phyloP scores from a whole-genome alignment of 2,888 invertebrate species.

The Drosophila hamatofila region DNA sequence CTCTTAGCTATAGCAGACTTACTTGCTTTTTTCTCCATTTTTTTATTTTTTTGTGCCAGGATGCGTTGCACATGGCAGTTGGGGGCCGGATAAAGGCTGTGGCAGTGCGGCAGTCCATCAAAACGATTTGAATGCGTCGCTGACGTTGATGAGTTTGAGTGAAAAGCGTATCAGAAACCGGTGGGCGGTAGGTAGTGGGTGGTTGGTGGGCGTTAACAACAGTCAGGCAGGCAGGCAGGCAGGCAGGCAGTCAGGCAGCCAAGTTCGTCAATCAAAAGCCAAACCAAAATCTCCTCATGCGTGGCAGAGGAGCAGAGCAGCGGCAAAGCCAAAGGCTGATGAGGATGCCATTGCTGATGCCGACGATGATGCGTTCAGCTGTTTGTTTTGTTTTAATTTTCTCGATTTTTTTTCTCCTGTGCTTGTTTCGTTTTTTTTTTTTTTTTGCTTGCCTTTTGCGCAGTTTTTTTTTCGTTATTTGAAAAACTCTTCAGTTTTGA shows the following conservation, averaged over 20 bases:
- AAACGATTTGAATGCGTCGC: constrained; percentile 84
- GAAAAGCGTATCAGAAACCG: constrained; percentile 60
- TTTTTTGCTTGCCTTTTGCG: constrained; percentile 53
- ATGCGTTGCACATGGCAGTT: constrained; percentile 56
- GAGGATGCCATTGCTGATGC: constrained; percentile 57
- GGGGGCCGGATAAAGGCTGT: constrained; percentile 32
- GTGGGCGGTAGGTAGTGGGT: constrained; percentile 1
- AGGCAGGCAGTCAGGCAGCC: constrained; percentile 57
- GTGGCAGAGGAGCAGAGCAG: constrained; percentile 65
- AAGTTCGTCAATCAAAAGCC: constrained; percentile 82
- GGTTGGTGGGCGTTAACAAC: constrained; percentile 15
- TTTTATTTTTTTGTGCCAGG: constrained; percentile 62
- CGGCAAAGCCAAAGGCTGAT: constrained; percentile 73
- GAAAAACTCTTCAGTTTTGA: constrained; percentile 85
- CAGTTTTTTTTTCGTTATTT: constrained; percentile 83
- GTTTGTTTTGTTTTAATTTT: constrained; percentile 84
- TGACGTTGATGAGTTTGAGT: constrained; percentile 83
- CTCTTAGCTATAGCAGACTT: background rate
- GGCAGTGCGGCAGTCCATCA: constrained; percentile 79
- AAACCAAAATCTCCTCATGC: constrained; percentile 84
- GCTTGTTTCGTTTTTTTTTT: constrained; percentile 28
- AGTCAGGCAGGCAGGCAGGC: constrained; percentile 40
- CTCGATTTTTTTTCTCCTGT: constrained; percentile 73
- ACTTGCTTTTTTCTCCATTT: constrained; percentile 13
- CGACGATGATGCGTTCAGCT: constrained; percentile 63